A percentile compares a stretch with the other conserved stretches of the same genome.
phyloP scores from a whole-genome alignment of 1,140 invertebrate genomes.

The Nasonia longicornis region DNA sequence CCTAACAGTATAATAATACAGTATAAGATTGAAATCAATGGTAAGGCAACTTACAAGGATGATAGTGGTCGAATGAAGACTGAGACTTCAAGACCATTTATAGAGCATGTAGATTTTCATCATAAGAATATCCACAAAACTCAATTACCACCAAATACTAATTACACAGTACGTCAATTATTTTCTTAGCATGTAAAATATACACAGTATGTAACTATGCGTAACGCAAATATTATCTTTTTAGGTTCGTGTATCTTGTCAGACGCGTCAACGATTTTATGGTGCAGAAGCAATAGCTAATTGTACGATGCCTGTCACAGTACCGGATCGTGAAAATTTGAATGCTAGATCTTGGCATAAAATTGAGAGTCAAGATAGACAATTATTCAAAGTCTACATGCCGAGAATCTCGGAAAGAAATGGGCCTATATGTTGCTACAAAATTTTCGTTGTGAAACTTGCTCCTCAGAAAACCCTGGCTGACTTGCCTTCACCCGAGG shows the following conservation, averaged over 20 bases:
- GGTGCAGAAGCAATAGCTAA: conserved; percentile 73
- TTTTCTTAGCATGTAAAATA: too few relatives aligned
- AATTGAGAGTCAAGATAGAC: conserved; percentile 75
- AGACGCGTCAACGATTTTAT: conserved; percentile 77
- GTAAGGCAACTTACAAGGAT: conserved; percentile 73
- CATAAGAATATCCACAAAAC: conserved; percentile 72
- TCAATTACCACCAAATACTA: conserved; percentile 81
- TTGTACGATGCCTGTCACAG: conserved; percentile 77
- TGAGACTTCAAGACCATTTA: conserved; percentile 73
- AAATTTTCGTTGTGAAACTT: conserved; percentile 82
- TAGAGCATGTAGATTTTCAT: conserved; percentile 71
- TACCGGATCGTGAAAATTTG: conserved; percentile 76
- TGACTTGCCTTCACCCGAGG: conserved; percentile 76
- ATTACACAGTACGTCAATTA: conserved; percentile 74
- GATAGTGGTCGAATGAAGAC: conserved; percentile 70
- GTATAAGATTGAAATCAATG: conserved; percentile 76
- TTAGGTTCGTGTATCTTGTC: conserved; percentile 70
- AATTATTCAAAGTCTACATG: conserved; percentile 78
- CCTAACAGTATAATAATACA: conserved; percentile 82
- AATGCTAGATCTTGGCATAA: conserved; percentile 79
- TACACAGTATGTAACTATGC: too few relatives aligned
- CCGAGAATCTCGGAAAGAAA: conserved; percentile 85
- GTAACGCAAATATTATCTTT: background rate
- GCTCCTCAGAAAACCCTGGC: conserved; percentile 74
- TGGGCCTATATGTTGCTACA: conserved; percentile 88